A percentile compares a stretch with the other conserved stretches of the same genome.
These are phyloP conservation scores for Gallinago solitaria DNA, from an alignment of 2,797 vertebrate genomes.

Conservation along the genomic window DNA sequence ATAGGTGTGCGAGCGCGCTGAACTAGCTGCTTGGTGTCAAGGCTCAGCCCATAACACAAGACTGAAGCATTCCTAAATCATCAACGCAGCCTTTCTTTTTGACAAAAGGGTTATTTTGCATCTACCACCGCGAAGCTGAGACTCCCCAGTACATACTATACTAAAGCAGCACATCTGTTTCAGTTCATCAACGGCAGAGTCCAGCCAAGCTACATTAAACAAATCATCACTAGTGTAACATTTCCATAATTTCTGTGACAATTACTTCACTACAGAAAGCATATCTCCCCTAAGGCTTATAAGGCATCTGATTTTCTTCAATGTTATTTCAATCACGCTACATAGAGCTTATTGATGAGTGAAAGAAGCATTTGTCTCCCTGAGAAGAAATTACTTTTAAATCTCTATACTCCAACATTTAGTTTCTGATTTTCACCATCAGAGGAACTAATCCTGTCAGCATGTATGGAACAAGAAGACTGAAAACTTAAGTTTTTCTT, in stretches of 20 bases:
- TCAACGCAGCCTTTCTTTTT: not conserved
- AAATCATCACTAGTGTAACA: conserved; percentile 67
- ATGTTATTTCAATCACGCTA: conserved; percentile 43
- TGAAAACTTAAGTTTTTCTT: not conserved
- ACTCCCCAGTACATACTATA: not conserved
- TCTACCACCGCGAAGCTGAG: not conserved
- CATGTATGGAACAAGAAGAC: not conserved
- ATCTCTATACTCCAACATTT: not conserved
- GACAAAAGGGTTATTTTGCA: not conserved
- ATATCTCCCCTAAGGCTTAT: conserved; percentile 60
- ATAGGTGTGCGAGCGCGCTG: not conserved
- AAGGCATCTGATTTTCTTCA: conserved; percentile 62
- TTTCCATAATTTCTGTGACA: conserved; percentile 69
- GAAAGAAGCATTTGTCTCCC: conserved; percentile 48
- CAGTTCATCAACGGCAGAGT: conserved; percentile 49
- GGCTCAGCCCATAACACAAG: not conserved
- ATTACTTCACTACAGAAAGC: conserved; percentile 60
- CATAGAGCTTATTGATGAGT: conserved; percentile 39
- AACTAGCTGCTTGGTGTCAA: not conserved
- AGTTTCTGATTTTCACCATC: conserved; percentile 38
- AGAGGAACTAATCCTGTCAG: conserved; percentile 32
- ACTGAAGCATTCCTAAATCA: not conserved
- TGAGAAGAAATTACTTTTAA: conserved; percentile 41
- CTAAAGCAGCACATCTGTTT: conserved; percentile 60
- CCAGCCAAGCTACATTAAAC: conserved; percentile 57